Evolutionary conservation across 2,113 vertebrate species (phyloP), one percentile per base, ranked within the genome.

Genomic region (Mirza zaza): DNA sequence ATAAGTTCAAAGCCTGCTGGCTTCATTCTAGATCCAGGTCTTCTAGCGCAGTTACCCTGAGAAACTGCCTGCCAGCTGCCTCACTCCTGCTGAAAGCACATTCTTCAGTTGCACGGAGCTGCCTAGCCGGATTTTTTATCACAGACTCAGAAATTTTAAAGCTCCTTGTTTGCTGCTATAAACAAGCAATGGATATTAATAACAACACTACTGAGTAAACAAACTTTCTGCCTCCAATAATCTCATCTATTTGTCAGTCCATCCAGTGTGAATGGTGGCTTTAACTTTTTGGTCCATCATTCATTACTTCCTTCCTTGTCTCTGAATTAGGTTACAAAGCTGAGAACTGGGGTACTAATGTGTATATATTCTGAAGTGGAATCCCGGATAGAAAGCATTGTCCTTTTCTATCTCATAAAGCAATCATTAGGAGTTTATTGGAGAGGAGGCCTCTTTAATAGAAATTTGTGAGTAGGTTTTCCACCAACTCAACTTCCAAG

Each of bases 81-180:
- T 67, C 13, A 6, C 76, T 73, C 14, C 48, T 12, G 4, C 70
- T 0, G 1, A 29, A 27, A 52, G 92, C 20, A 90, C 39, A 63
- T 0, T 95, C 0, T 42, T 97, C 0, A 0, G n/a, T 67, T 77
- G 6, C 23, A 63, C 80, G 45, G 1, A 83, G 59, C 55, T 17
- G 13, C 67, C 45, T 79, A 59, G 34, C 57, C 45, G 63, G 50
- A 34, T 57, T 90, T 90, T 89, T 95, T 89, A 94, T 87, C 32
- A 25, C 25, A 70, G 6, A 96, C 39, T 85, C 73, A 55, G 91
- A 93, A 91, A 77, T 52, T 4, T 21, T 21, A 82, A 85, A 91
- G 17, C 29, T 97, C 27, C 42, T 76, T 59, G 39, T 57, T 95
- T 91, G 48, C 94, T 96, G 97, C 61, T 67, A n/a, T 94, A 89